Percentiles rank a stretch among this genome's conserved stretches.
These are phyloP conservation scores for Podarcis raffonei DNA, from an alignment of 2,113 vertebrate species.

Conservation along the genomic window DNA sequence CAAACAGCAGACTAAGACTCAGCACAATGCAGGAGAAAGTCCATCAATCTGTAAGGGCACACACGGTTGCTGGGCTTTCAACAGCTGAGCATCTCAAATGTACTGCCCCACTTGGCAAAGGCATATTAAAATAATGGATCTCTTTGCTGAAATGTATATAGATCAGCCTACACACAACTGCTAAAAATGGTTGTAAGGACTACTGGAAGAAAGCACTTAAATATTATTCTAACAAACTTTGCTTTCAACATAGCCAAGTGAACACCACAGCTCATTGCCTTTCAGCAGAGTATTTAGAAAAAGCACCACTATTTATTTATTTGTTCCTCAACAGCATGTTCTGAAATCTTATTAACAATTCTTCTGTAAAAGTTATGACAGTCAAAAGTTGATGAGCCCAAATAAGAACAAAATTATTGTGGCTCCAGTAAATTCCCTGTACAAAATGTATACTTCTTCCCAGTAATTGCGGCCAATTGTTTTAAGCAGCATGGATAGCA, in stretches of 20 bases:
- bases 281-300: neutral
- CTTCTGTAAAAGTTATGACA: neutral
- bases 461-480: neutral
- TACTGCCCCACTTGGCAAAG: neutral
- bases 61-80: neutral
- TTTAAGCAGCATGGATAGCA: neutral
- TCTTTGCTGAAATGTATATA: neutral
- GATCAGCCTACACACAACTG: neutral
- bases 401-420: neutral
- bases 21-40: neutral
- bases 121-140: neutral
- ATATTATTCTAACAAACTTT: neutral
- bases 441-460: neutral
- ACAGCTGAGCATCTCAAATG: constrained; percentile 29
- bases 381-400: neutral
- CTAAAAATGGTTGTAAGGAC: neutral
- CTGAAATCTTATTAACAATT: neutral
- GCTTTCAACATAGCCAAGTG: neutral
- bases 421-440: neutral
- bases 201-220: neutral
- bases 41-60: neutral
- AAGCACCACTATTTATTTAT: neutral
- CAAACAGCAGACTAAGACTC: constrained; percentile 52
- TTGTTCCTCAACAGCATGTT: neutral
- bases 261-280: neutral